Conservation (phyloP, 2,797 vertebrate genomes). For the Staurois parvus region DNA sequence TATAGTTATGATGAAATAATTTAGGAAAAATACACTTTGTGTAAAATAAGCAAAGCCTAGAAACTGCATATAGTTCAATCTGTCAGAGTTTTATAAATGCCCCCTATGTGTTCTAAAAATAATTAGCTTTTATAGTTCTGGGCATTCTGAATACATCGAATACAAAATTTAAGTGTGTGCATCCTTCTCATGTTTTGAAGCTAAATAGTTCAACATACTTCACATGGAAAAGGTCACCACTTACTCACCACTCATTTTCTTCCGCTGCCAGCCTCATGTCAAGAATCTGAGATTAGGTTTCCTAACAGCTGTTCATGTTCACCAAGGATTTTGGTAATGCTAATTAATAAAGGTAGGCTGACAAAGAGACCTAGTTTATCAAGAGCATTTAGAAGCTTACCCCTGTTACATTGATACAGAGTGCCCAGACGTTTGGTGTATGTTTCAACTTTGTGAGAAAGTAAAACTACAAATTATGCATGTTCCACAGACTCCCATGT, state of each 20-base stretch:
- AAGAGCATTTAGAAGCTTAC: no score
- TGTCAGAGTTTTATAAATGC: background rate
- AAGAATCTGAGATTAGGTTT: constrained; percentile 36
- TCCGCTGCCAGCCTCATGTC: constrained; percentile 6
- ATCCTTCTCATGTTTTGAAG: constrained; percentile 2
- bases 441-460: no score
- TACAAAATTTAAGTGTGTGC: background rate
- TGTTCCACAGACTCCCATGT: no score
- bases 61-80: no score
- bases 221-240: constrained; percentile 30
- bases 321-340: constrained; percentile 3
- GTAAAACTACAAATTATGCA: background rate
- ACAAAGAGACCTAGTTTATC: no score
- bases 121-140: background rate
- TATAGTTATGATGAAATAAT: no score
- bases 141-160: no score
- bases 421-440: no score
- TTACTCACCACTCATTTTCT: constrained; percentile 8
- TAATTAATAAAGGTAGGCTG: background rate
- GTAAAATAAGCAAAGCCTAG: no score
- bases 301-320: constrained; percentile 17
- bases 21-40: no score
- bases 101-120: constrained; percentile 1
- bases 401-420: no score
- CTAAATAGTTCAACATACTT: constrained; percentile 33